Evolutionary conservation across 2,113 vertebrate genomes (phyloP), one percentile per base, ranked within the genome.

Genomic region (Hyla sarda): DNA sequence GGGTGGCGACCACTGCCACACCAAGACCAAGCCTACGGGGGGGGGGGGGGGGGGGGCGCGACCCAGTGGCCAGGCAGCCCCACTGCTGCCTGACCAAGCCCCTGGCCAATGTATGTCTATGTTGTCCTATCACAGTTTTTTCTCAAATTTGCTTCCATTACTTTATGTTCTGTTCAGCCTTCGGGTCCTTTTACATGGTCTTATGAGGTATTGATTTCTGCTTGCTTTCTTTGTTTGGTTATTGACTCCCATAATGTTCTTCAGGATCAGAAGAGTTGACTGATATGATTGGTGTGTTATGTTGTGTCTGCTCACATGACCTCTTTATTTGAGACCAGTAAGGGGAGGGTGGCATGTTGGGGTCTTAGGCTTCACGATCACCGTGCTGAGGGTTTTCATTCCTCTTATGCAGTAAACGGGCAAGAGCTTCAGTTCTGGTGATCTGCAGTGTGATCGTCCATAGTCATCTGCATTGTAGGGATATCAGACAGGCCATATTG

Each of bases 261-360:
- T 65, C 81, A 71, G 41, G 37, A 9, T 47, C 30, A 41, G 79
- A 60, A 45, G 60, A 48, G 30, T 41, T 83, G 65, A 37, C 37
- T n/a, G 67, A 72, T 21, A 17, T 37, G 67, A 83, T 82, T 8
- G 25, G 0, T 12, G 37, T 11, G 17, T 82, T 52, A 5, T 19
- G 2, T 69, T 48, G 45, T 21, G 62, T n/a, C 45, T 9, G 62
- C 45, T 82, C 80, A 69, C 80, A 45, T 82, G 62, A 23, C 32
- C 71, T 69, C 11, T 12, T 41, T 34, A 30, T 13, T 13, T 67
- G 13, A 1, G 28, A 67, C 32, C 32, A 67, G 25, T 65, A 30
- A 19, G 60, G 30, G 65, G 30, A 1, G 30, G 30, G 2, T 1
- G 65, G 14, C 28, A 6, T 0, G 16, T 9, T 19, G 65, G 14